A percentile compares a stretch with the other conserved stretches of the same genome.
Conservation (phyloP, 2,113 vertebrate genomes). For the Ptilorrhoa leucosticta region DNA sequence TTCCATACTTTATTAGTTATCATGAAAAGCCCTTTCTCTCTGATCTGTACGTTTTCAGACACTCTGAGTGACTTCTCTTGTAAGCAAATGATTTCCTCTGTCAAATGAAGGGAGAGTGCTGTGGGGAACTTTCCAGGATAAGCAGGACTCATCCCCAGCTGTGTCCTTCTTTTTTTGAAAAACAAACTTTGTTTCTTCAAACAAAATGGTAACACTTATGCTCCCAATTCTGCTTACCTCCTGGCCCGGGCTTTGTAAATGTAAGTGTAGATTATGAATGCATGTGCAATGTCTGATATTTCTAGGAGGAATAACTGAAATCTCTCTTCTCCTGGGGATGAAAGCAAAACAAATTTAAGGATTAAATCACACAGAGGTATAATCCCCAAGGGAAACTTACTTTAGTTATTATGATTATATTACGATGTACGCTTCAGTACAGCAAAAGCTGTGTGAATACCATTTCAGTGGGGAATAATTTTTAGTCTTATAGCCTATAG, state of each 20-base stretch:
- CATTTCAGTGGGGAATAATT: slow-evolving; percentile 72
- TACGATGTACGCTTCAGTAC: slow-evolving; percentile 41
- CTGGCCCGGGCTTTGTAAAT: slow-evolving; percentile 49
- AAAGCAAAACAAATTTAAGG: slow-evolving; percentile 79
- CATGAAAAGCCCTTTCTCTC: neutral
- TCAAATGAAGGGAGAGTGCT: neutral
- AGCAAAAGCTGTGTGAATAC: slow-evolving; percentile 66
- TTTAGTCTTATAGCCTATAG: slow-evolving; percentile 69
- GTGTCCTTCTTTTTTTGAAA: neutral
- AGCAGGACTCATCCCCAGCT: neutral
- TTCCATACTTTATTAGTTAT: neutral
- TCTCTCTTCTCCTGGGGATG: slow-evolving; percentile 71
- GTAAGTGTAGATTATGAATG: slow-evolving; percentile 56
- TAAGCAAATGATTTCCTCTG: neutral
- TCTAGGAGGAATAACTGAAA: slow-evolving; percentile 69
- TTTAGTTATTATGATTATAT: slow-evolving; percentile 74
- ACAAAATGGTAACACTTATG: neutral
- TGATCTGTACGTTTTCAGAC: neutral
- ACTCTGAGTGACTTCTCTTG: neutral
- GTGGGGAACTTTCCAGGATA: neutral
- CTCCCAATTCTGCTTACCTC: slow-evolving; percentile 24
- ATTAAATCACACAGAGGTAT: slow-evolving; percentile 77
- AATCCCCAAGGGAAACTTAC: slow-evolving; percentile 71
- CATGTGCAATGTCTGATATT: slow-evolving; percentile 44
- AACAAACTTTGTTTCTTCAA: neutral